Evolutionary conservation across 2,797 vertebrate genomes (phyloP).

Genomic region (Sebastes jordani): DNA sequence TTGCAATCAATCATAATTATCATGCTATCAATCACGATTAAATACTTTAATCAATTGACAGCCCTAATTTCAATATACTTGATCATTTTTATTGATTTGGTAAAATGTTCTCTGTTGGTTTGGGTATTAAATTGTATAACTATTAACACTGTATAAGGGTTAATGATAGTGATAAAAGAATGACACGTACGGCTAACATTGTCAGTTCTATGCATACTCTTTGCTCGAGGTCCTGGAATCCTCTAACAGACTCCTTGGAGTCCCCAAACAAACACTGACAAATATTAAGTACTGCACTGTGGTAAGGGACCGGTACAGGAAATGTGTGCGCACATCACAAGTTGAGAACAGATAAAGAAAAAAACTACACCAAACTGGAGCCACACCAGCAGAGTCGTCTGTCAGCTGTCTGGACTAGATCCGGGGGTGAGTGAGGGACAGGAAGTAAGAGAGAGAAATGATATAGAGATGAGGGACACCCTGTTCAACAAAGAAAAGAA

Average conservation of each 20-base stretch:
- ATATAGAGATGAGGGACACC: slow-evolving; percentile 63
- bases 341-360: slow-evolving; percentile 56
- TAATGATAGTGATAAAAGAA: neutral
- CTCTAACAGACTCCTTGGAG: neutral
- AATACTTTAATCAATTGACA: too few relatives aligned
- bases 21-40: too few relatives aligned
- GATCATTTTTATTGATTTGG: neutral
- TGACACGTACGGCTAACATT: neutral
- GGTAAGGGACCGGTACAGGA: slow-evolving; percentile 36
- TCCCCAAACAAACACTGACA: slow-evolving; percentile 21
- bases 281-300: slow-evolving; percentile 21
- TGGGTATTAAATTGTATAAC: neutral
- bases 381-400: slow-evolving; percentile 63
- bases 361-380: slow-evolving; percentile 59
- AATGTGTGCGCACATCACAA: slow-evolving; percentile 36
- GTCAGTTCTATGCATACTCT: neutral
- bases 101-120: neutral
- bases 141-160: neutral
- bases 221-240: neutral
- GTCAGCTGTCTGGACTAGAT: slow-evolving; percentile 78
- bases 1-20: too few relatives aligned
- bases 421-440: slow-evolving; percentile 64
- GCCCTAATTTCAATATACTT: neutral
- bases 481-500: slow-evolving; percentile 44
- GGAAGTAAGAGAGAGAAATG: slow-evolving; percentile 67